Evolutionary conservation across 2,113 vertebrate species (phyloP).

Genomic region (Dermatemys mawii): DNA sequence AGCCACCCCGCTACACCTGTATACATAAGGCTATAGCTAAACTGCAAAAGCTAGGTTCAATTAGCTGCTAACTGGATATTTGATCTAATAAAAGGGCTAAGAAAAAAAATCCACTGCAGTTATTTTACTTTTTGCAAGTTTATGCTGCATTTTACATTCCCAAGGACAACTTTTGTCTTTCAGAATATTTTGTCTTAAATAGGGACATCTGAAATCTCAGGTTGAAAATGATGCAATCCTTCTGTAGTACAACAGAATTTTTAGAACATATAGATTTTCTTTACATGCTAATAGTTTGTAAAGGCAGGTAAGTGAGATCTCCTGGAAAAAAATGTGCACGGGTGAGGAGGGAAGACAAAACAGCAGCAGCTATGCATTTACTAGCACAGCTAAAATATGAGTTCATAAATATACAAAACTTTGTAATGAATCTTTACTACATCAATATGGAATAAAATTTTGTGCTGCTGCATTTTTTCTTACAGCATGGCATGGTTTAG

Average conservation of each 20-base stretch:
- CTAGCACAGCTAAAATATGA: not conserved
- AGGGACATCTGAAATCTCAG: not conserved
- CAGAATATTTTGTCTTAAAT: slow-evolving; percentile 12
- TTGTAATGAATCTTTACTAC: not conserved
- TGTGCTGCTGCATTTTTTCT: not conserved
- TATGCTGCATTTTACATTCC: slow-evolving; percentile 2
- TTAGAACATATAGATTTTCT: not conserved
- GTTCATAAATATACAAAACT: not conserved
- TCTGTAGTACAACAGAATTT: not conserved
- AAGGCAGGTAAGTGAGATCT: not conserved
- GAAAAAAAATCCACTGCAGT: not conserved
- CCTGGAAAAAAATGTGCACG: not conserved
- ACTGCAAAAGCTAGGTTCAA: not conserved
- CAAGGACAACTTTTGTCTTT: slow-evolving; percentile 17
- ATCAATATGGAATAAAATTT: not conserved
- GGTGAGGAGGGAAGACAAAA: not conserved
- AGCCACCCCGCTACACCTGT: too few relatives aligned
- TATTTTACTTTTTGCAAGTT: not conserved
- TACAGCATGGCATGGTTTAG: not conserved
- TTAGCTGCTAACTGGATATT: slow-evolving; percentile 9
- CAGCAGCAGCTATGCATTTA: not conserved
- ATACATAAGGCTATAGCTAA: slow-evolving; percentile 20
- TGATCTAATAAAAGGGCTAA: not conserved
- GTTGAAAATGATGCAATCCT: not conserved
- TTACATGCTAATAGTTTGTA: not conserved